phyloP scores from a whole-genome alignment of 1,140 invertebrate genomes.

The Phortica variegata region DNA sequence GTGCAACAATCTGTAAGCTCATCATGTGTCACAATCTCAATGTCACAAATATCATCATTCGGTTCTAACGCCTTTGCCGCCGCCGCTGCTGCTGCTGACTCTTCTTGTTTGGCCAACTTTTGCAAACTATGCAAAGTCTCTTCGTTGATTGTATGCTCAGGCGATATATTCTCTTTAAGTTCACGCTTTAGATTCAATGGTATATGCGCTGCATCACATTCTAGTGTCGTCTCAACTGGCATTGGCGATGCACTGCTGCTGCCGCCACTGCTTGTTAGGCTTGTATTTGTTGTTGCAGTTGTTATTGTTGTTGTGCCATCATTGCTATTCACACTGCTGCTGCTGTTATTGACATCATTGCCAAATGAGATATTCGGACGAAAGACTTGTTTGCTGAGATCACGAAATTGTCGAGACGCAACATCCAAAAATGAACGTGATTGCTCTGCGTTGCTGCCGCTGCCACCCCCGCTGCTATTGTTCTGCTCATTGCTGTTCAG shows the following conservation, averaged over 20 bases:
- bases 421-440: conserved; percentile 42
- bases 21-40: conserved; percentile 44
- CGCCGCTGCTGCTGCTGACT: conserved; percentile 22
- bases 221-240: conserved; percentile 10
- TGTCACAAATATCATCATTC: conserved; percentile 27
- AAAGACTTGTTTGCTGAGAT: conserved; percentile 51
- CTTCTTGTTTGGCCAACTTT: conserved; percentile 28
- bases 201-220: conserved; percentile 33
- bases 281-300: conserved; percentile 4
- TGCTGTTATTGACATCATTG: conserved; percentile 13
- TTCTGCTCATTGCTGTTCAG: conserved; percentile 5
- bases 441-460: conserved; percentile 10
- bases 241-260: not conserved
- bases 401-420: conserved; percentile 44
- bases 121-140: conserved; percentile 46
- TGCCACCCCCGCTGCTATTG: conserved; percentile 7
- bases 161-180: conserved; percentile 55
- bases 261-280: not conserved
- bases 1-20: conserved; percentile 30
- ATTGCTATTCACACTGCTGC: conserved; percentile 9
- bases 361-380: conserved; percentile 50
- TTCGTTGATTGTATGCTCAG: conserved; percentile 53
- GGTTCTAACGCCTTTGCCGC: conserved; percentile 1
- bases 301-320: conserved; percentile 7
- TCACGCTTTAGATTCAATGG: conserved; percentile 45